Evolutionary conservation across 1,140 invertebrate species (phyloP), one percentile per base, ranked within the genome.

Genomic region (Aphelenchoides fujianensis): DNA sequence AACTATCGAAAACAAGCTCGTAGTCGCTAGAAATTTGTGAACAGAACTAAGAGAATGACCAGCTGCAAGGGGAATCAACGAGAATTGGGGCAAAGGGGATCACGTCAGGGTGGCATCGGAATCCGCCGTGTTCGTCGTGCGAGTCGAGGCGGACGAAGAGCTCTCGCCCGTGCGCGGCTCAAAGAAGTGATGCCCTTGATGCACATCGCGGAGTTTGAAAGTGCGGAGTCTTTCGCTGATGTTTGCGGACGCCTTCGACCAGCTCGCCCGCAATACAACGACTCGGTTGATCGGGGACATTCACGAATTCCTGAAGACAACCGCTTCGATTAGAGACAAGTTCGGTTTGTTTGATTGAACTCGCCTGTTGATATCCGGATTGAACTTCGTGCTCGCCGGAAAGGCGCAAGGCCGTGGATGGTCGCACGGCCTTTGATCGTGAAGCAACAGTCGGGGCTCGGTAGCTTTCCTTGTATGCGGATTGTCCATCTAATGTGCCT

Each of bases 71-170:
- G 41, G 41, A 48, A 48, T 48, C 41, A 48, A 23, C 12, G 41
- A 48, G 41, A 59, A 59, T 48, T 48, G 23, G 23, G 23, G 23
- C 5, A 59, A 59, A 27, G 55, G 5, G 19, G 34, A 59, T 59
- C 19, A 59, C 5, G 55, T 59, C 5, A 59, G 19, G 34, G 55
- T 59, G 27, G 5, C 2, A 70, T 77, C 23, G 81, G 35, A 27
- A 80, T 82, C 28, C 81, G 48, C 3, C 67, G 79, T 63, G 76
- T 77, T 16, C 1, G 63, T 30, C 3, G 16, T 66, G 34, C 12
- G 27, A 27, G 31, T 12, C 23, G 63, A 66, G 1, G n/a, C n/a
- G n/a, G 63, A 34, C 0, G 63, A 12, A 12, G 63, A 32, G 34
- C 63, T 66, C 12, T 66, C 63, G 12, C 63, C 68, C 19, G 68